Evolutionary conservation across 2,113 vertebrate genomes (phyloP), one percentile per base, ranked within the genome.

Genomic region (Columba livia): DNA sequence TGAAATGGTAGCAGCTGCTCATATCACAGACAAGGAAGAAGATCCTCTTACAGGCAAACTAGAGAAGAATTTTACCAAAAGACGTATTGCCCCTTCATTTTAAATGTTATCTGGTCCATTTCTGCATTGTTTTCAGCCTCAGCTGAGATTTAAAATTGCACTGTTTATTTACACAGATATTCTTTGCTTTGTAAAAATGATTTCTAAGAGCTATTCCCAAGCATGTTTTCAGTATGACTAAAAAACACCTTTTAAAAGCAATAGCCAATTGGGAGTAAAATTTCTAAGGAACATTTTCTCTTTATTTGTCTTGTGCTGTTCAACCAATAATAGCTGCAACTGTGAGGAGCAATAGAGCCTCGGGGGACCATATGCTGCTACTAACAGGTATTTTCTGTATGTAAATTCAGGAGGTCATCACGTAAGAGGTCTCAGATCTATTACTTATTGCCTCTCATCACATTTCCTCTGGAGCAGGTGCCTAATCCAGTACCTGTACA

Each of bases 1-100:
- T 54, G 51, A 93, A 94, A 93, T 26, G 11, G 23, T 62, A 54
- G 56, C 79, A 93, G 79, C 75, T 93, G 90, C 62, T 89, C 65
- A 81, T 78, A 80, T 69, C 67, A 80, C 42, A 50, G 50, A 95
- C 51, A 61, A 92, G 79, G 28, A 88, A 89, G 47, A 90, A 85
- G 67, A 88, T 83, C 36, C n/a, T 92, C 69, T 73, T 85, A 15
- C 72, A 6, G 7, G 50, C 11, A 86, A 83, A 88, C 51, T 47
- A 51, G 69, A 92, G 60, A 83, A 88, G 19, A 83, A 64, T 29
- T 12, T 66, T 69, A 83, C 56, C 5, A 18, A 82, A 89, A 82
- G 7, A 38, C n/a, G 9, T 25, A 38, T 92, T 95, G 91, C 34
- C 40, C 40, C 42, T 85, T 60, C n/a, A 54, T 88, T 94, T 85